Evolutionary conservation across 2,888 invertebrate species (phyloP).

Genomic region (Rhopalosiphum nymphaeae): DNA sequence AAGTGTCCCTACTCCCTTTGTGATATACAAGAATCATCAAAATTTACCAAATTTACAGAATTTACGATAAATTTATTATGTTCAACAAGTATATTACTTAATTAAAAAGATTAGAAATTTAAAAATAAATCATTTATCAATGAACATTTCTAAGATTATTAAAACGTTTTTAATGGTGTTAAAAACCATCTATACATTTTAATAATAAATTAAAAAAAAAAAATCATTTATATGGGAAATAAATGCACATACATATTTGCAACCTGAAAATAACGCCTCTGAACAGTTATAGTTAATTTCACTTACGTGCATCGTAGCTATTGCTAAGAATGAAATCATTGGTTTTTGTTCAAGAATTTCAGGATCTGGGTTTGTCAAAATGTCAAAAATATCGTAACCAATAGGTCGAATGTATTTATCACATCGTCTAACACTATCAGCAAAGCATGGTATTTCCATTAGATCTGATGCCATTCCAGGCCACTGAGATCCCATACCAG

Average conservation of each 20-base stretch:
- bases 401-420: constrained; percentile 74
- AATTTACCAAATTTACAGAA: too few species aligned
- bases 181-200: background rate
- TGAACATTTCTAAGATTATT: background rate
- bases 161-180: background rate
- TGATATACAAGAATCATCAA: too few species aligned
- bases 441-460: constrained; percentile 78
- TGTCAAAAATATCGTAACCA: constrained; percentile 76
- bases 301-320: constrained; percentile 77
- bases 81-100: too few species aligned
- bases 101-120: too few species aligned
- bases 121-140: too few species aligned
- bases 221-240: background rate
- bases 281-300: background rate
- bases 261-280: background rate
- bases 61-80: background rate
- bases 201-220: background rate
- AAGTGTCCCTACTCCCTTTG: too few species aligned
- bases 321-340: constrained; percentile 80
- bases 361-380: constrained; percentile 76
- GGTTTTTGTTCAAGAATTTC: constrained; percentile 76
- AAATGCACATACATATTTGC: background rate
- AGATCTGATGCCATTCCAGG: constrained; percentile 78
- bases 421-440: constrained; percentile 75
- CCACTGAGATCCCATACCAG: constrained; percentile 85